Conservation (phyloP, 2,888 invertebrate species). For the Meteorus cinctellus region DNA sequence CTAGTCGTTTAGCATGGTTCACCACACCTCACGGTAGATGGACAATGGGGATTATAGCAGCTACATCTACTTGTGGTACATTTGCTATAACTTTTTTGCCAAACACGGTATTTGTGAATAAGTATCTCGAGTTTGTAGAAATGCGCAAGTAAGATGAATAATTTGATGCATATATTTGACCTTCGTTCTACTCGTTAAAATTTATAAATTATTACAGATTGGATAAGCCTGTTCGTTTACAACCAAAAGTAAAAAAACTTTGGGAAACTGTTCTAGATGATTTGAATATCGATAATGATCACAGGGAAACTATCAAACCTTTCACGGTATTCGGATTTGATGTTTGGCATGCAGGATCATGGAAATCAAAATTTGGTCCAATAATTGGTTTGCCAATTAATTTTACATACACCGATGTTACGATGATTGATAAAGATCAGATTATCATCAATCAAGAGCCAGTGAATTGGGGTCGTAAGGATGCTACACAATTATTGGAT, state of each 20-base stretch:
- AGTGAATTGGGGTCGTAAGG: constrained; percentile 80
- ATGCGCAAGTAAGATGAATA: constrained; percentile 77
- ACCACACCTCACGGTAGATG: constrained; percentile 19
- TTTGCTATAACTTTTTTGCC: constrained; percentile 73
- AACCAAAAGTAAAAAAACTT: constrained; percentile 74
- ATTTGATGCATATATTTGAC: background rate
- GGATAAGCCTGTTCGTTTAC: constrained; percentile 67
- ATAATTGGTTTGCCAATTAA: constrained; percentile 84
- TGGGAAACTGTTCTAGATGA: constrained; percentile 78
- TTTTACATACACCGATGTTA: constrained; percentile 77
- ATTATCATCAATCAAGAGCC: constrained; percentile 78
- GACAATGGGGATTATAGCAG: constrained; percentile 7
- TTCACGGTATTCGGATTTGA: constrained; percentile 86
- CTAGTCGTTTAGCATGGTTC: constrained; percentile 45
- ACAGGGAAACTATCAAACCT: constrained; percentile 76
- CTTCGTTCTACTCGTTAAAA: constrained; percentile 13
- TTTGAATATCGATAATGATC: constrained; percentile 75
- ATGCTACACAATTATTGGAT: constrained; percentile 78
- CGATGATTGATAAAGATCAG: constrained; percentile 77
- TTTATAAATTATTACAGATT: constrained; percentile 5
- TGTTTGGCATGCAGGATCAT: constrained; percentile 80
- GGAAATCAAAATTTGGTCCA: constrained; percentile 76
- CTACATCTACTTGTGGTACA: constrained; percentile 5
- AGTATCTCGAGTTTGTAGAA: constrained; percentile 79
- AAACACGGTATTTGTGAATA: constrained; percentile 78